Conservation (phyloP, 2,113 vertebrate species). For the Hirundichthys speculiger region DNA sequence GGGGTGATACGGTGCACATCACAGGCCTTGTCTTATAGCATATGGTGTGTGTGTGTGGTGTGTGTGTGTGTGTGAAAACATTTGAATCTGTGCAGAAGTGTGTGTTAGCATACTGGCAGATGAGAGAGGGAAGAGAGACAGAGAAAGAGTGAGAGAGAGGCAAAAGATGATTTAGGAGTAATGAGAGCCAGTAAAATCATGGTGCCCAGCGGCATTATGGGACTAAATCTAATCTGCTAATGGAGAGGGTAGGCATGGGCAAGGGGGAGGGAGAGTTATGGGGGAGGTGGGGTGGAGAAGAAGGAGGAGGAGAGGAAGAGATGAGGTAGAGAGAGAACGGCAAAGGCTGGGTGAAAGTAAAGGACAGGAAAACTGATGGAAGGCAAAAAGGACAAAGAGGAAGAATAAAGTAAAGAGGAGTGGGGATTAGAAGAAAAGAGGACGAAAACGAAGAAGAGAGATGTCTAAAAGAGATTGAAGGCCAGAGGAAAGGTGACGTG, state of each 20-base stretch:
- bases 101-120: constrained; percentile 50
- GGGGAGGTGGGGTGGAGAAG: constrained; percentile 24
- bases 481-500: neutral
- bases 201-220: constrained; percentile 74
- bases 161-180: constrained; percentile 75
- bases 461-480: neutral
- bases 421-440: neutral
- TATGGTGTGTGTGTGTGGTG: constrained; percentile 40
- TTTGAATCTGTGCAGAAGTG: constrained; percentile 21
- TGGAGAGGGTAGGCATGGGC: constrained; percentile 61
- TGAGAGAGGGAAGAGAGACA: constrained; percentile 17
- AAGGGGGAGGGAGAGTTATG: neutral
- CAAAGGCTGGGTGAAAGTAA: constrained; percentile 30
- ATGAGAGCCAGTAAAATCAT: constrained; percentile 75
- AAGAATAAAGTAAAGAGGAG: neutral
- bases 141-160: constrained; percentile 38
- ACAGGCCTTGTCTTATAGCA: constrained; percentile 49
- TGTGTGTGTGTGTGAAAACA: constrained; percentile 11
- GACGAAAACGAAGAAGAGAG: neutral
- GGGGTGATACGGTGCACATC: constrained; percentile 19
- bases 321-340: constrained; percentile 40
- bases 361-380: constrained; percentile 30
- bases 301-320: constrained; percentile 27
- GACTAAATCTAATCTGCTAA: constrained; percentile 82
- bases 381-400: constrained; percentile 16